phyloP scores from a whole-genome alignment of 2,797 vertebrate species.

The Sebastes baramenuke region DNA sequence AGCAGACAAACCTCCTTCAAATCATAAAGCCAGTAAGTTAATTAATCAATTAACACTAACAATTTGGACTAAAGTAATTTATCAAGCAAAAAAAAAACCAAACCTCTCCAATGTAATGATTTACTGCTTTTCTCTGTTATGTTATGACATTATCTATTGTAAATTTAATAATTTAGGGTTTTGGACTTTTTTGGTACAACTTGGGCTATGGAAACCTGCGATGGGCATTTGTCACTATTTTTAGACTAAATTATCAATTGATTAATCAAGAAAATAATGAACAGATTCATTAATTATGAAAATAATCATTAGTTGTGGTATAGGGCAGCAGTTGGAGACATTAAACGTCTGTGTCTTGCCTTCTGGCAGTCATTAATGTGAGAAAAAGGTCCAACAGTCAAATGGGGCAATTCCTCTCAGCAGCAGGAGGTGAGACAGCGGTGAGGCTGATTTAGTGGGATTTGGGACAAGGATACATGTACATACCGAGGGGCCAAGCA shows the following conservation, averaged over 20 bases:
- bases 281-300: background rate
- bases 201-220: background rate
- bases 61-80: background rate
- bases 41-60: background rate
- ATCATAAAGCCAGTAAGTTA: background rate
- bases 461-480: constrained; percentile 41
- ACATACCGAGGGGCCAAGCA: constrained; percentile 24
- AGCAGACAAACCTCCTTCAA: too few relatives aligned
- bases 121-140: background rate
- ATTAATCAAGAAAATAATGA: background rate
- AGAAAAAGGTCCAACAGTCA: constrained; percentile 51
- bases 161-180: background rate
- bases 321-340: background rate
- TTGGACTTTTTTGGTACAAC: background rate
- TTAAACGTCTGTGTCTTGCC: background rate
- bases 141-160: background rate
- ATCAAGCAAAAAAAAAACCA: background rate
- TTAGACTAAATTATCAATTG: background rate
- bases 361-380: constrained; percentile 61
- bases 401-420: constrained; percentile 60
- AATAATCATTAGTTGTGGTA: background rate
- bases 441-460: constrained; percentile 65
- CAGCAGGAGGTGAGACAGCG: constrained; percentile 62
- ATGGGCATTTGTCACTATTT: background rate
- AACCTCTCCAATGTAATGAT: background rate